These are phyloP conservation scores for Notospermus geniculatus DNA, from an alignment of 1,140 invertebrate genomes.

Conservation along the genomic window DNA sequence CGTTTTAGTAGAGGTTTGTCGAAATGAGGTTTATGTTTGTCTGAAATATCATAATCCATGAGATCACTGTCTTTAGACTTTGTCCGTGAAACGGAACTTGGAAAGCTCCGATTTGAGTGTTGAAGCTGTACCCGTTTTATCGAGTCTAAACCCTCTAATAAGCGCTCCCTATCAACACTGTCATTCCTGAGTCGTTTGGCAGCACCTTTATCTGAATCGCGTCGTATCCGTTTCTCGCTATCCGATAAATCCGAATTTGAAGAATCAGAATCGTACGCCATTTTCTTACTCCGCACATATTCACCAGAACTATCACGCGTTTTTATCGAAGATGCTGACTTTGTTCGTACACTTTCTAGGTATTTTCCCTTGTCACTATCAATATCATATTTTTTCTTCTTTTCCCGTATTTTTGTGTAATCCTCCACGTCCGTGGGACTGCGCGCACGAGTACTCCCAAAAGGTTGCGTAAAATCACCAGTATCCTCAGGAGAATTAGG, in stretches of 20 bases:
- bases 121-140: constrained; percentile 1
- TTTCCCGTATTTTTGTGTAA: background rate
- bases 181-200: constrained; percentile 1
- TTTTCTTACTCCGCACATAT: background rate
- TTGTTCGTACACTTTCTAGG: background rate
- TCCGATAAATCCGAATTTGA: background rate
- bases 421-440: background rate
- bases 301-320: constrained; percentile 1
- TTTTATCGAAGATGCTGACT: constrained; percentile 1
- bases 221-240: background rate
- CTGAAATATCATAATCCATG: no score
- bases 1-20: no score
- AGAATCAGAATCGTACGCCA: constrained; percentile 3
- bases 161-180: background rate
- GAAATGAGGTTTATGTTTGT: no score
- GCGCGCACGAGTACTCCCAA: background rate
- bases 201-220: background rate
- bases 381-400: constrained; percentile 1
- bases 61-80: no score
- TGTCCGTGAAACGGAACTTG: background rate
- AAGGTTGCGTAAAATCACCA: no score
- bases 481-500: no score
- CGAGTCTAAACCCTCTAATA: background rate
- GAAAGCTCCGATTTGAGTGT: constrained; percentile 2
- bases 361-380: constrained; percentile 5